These are phyloP conservation scores for Drosophila setifemur DNA, from an alignment of 1,140 invertebrate genomes.

Conservation along the genomic window DNA sequence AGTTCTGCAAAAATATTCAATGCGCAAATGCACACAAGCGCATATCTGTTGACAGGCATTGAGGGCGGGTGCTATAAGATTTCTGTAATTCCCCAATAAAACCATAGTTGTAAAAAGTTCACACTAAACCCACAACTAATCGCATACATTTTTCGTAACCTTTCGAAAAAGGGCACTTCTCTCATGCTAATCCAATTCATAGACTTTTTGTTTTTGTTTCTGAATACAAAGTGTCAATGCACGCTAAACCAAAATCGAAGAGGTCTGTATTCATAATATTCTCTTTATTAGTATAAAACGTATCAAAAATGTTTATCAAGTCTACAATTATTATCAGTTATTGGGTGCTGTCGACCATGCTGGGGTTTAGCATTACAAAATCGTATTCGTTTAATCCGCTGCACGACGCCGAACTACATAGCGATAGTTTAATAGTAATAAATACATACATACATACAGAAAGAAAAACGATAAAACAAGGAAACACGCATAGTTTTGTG, in stretches of 20 bases:
- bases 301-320: constrained; percentile 79
- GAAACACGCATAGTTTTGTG: constrained; percentile 48
- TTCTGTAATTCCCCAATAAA: neutral
- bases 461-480: constrained; percentile 48
- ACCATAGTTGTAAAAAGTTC: constrained; percentile 2
- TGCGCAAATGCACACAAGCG: constrained; percentile 34
- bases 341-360: constrained; percentile 56
- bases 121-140: too few species aligned
- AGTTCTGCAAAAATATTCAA: constrained; percentile 35
- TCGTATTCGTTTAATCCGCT: constrained; percentile 43
- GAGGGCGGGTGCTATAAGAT: neutral
- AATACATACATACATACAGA: constrained; percentile 47
- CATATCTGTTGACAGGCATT: constrained; percentile 10
- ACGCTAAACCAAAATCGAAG: constrained; percentile 17
- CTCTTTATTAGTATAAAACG: constrained; percentile 79
- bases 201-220: neutral
- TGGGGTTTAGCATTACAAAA: constrained; percentile 48
- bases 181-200: neutral
- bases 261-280: constrained; percentile 53
- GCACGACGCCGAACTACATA: constrained; percentile 29
- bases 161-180: neutral
- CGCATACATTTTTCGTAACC: constrained; percentile 2
- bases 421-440: constrained; percentile 55
- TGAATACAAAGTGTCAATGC: constrained; percentile 16
- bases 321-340: constrained; percentile 79